Evolutionary conservation across 2,888 invertebrate genomes (phyloP).

Genomic region (Pollenia amentaria): DNA sequence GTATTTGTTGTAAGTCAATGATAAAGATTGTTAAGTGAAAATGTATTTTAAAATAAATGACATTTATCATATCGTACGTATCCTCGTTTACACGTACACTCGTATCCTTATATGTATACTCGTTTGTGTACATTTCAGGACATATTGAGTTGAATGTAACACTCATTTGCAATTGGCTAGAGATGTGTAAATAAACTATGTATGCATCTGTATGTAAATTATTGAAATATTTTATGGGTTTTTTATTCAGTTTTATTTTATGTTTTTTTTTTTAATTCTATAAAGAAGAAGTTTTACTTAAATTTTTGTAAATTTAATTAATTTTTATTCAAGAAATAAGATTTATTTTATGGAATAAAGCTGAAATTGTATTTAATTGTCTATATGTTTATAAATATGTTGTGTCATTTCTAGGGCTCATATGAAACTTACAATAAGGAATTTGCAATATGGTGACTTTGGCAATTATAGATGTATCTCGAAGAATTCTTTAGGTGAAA

Average conservation of each 20-base stretch:
- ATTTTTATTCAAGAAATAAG: too few species aligned
- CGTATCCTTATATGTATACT: too few species aligned
- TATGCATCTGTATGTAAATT: neutral
- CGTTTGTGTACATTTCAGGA: neutral
- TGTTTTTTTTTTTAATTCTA: neutral
- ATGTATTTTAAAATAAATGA: slow-evolving; percentile 41
- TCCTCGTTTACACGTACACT: too few species aligned
- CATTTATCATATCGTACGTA: slow-evolving; percentile 2
- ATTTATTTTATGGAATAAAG: too few species aligned
- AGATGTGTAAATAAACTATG: neutral
- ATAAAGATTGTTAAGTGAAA: slow-evolving; percentile 20
- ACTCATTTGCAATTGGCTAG: slow-evolving; percentile 16
- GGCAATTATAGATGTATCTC: slow-evolving; percentile 97
- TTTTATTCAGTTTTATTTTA: neutral
- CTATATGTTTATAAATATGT: neutral
- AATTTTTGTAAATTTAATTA: neutral
- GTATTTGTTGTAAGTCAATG: neutral
- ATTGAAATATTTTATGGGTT: slow-evolving; percentile 12
- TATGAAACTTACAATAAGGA: slow-evolving; percentile 94
- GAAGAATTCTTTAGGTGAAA: slow-evolving; percentile 96
- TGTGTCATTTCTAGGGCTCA: slow-evolving; percentile 87
- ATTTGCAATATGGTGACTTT: slow-evolving; percentile 93
- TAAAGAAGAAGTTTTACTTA: too few species aligned
- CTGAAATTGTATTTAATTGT: neutral
- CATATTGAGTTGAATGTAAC: slow-evolving; percentile 3